phyloP scores from a whole-genome alignment of 2,888 invertebrate genomes.

The Itoplectis maculator region DNA sequence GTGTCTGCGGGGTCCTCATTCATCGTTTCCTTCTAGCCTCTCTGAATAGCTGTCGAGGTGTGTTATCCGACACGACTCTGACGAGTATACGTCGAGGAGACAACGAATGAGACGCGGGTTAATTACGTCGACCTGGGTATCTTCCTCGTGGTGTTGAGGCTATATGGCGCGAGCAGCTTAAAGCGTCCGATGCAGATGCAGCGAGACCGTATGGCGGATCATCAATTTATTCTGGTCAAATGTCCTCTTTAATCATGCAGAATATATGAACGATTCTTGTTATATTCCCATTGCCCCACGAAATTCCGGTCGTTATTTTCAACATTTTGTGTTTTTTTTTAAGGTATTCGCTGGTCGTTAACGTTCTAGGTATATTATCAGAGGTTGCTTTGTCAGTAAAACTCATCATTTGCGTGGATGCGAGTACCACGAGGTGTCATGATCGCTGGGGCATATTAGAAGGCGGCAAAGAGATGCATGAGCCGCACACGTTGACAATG shows the following conservation, averaged over 20 bases:
- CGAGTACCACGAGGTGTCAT: neutral
- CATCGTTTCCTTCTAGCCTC: slow-evolving; percentile 19
- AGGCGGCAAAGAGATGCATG: slow-evolving; percentile 7
- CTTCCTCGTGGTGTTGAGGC: neutral
- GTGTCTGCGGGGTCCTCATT: slow-evolving; percentile 17
- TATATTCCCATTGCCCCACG: neutral
- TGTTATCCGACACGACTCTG: slow-evolving; percentile 22
- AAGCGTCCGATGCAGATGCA: slow-evolving; percentile 30
- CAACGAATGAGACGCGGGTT: slow-evolving; percentile 26
- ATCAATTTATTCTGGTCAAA: slow-evolving; percentile 12
- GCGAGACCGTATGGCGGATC: neutral
- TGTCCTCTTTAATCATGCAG: neutral
- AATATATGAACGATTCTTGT: neutral
- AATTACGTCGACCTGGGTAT: slow-evolving; percentile 23
- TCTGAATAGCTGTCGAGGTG: slow-evolving; percentile 15
- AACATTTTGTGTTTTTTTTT: neutral
- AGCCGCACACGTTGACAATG: neutral
- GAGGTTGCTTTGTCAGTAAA: slow-evolving; percentile 10
- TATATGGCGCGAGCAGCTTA: slow-evolving; percentile 1
- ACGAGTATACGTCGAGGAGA: slow-evolving; percentile 16
- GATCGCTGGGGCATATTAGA: slow-evolving; percentile 42
- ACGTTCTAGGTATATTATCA: neutral
- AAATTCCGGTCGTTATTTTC: neutral
- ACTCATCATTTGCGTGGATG: slow-evolving; percentile 3
- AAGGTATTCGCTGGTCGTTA: too few relatives aligned